Evolutionary conservation across 2,113 vertebrate species (phyloP).

Genomic region (Prochilodus magdalenae): DNA sequence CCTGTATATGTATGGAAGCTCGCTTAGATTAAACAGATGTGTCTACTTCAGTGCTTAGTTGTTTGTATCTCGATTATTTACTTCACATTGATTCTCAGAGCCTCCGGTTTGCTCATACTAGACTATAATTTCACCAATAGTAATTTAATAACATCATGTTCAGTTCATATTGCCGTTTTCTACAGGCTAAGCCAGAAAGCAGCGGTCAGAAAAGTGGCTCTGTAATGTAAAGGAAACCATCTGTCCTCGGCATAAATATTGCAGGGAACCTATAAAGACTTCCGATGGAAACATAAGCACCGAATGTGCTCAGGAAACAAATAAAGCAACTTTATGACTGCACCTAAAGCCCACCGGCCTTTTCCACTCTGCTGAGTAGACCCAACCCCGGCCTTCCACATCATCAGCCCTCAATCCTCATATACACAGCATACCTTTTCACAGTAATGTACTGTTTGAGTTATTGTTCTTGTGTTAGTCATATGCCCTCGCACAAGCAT

Average conservation of each 20-base stretch:
- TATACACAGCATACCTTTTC: neutral
- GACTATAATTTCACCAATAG: neutral
- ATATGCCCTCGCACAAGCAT: neutral
- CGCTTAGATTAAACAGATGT: neutral
- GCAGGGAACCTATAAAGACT: slow-evolving; percentile 53
- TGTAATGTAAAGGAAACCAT: slow-evolving; percentile 50
- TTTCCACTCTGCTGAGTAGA: slow-evolving; percentile 38
- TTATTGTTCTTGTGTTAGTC: neutral
- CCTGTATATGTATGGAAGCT: too few relatives aligned
- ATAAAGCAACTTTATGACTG: slow-evolving; percentile 52
- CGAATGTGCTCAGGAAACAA: slow-evolving; percentile 54
- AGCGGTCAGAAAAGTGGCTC: slow-evolving; percentile 23
- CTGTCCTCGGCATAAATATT: slow-evolving; percentile 55
- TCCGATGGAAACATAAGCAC: slow-evolving; percentile 56
- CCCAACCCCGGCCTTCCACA: slow-evolving; percentile 32
- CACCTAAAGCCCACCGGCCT: slow-evolving; percentile 37
- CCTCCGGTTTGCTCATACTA: too few relatives aligned
- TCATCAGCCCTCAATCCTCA: slow-evolving; percentile 19
- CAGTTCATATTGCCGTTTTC: neutral
- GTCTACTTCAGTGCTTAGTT: neutral
- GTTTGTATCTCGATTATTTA: neutral
- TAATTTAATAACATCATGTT: neutral
- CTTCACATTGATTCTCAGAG: neutral
- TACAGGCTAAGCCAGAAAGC: neutral
- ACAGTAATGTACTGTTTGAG: neutral